These are phyloP conservation scores for Heloderma charlesbogerti DNA, from an alignment of 2,113 vertebrate species.

Conservation along the genomic window DNA sequence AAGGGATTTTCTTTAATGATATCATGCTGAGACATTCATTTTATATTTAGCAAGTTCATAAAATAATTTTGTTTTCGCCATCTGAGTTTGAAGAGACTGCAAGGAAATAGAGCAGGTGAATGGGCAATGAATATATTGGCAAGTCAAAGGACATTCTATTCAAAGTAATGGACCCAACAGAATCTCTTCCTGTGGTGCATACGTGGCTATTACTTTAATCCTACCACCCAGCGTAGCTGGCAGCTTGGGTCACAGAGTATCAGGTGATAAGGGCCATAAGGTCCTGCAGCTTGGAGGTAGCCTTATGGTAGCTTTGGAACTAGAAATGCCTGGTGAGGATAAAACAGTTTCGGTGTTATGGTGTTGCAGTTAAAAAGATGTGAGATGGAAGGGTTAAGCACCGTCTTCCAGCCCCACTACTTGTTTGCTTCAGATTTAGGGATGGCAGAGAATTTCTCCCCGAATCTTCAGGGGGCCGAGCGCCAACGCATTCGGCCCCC, in stretches of 20 bases:
- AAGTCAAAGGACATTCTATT: not conserved
- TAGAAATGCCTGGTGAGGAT: no score
- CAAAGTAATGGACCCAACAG: not conserved
- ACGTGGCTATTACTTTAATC: not conserved
- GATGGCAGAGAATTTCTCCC: no score
- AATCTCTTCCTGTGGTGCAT: not conserved
- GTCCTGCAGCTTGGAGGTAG: no score
- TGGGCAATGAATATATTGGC: not conserved
- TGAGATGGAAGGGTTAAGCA: no score
- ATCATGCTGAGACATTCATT: not conserved
- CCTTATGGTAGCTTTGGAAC: no score
- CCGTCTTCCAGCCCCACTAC: no score
- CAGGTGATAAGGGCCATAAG: not conserved
- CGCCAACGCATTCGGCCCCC: no score
- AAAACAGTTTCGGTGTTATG: no score
- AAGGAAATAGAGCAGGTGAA: not conserved
- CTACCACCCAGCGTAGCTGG: no score
- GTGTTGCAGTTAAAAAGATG: no score
- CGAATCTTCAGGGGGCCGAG: no score
- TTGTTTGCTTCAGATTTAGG: no score
- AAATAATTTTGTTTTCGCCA: not conserved
- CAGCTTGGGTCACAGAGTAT: not conserved
- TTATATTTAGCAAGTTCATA: not conserved
- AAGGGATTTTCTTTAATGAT: not conserved
- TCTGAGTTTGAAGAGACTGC: not conserved